Conservation (phyloP, 2,888 invertebrate species). For the Drosophila mimica region DNA sequence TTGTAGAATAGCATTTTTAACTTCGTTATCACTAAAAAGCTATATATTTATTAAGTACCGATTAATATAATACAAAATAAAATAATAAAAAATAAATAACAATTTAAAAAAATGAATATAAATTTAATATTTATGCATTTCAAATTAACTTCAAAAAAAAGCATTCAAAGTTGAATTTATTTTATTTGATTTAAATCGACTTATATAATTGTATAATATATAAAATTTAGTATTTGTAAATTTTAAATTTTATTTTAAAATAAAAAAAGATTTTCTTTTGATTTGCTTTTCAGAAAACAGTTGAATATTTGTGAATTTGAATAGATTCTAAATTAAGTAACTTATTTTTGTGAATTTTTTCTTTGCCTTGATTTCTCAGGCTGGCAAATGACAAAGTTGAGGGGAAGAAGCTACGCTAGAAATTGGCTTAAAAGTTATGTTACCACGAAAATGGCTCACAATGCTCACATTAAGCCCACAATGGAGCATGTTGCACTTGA, state of each 20-base stretch:
- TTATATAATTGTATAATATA: fast-evolving
- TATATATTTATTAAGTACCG: too few species aligned
- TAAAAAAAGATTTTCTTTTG: background rate
- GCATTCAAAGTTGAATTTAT: background rate
- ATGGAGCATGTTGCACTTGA: slow-evolving; percentile 68
- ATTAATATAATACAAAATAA: background rate
- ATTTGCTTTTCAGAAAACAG: background rate
- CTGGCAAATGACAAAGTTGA: slow-evolving; percentile 48
- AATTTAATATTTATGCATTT: background rate
- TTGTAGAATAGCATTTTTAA: slow-evolving; percentile 7
- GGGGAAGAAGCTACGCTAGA: background rate
- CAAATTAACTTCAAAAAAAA: background rate
- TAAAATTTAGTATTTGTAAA: background rate
- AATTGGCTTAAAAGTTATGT: slow-evolving; percentile 27
- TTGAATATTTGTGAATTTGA: background rate
- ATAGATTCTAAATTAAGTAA: background rate
- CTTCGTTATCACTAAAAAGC: background rate
- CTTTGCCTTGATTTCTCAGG: slow-evolving; percentile 46
- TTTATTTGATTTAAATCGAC: background rate
- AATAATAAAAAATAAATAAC: background rate
- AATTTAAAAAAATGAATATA: background rate
- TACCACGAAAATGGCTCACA: slow-evolving; percentile 66
- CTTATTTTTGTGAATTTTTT: slow-evolving; percentile 19
- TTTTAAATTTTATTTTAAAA: background rate
- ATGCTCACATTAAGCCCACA: slow-evolving; percentile 73